These are phyloP conservation scores for Apeira syringaria DNA, from an alignment of 2,888 invertebrate genomes.

Conservation along the genomic window DNA sequence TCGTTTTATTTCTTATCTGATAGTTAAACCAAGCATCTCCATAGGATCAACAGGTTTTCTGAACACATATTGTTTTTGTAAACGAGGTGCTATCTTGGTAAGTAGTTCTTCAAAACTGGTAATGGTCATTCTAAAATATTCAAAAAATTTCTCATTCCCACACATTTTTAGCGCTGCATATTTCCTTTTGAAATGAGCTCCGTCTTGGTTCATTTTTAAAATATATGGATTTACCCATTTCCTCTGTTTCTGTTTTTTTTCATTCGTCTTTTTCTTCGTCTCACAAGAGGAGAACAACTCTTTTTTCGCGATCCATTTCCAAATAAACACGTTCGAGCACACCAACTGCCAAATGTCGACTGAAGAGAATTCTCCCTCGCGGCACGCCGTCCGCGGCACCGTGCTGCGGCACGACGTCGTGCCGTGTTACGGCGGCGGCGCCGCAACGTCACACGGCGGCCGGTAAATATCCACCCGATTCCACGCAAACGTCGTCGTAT, in stretches of 20 bases:
- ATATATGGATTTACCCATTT: conserved; percentile 4
- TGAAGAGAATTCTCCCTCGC: conserved; percentile 2
- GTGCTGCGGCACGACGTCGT: conserved; percentile 10
- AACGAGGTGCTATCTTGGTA: conserved; percentile 25
- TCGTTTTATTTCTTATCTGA: conserved; percentile 22
- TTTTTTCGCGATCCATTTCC: conserved; percentile 24
- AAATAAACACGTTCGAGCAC: conserved; percentile 14
- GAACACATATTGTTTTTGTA: conserved; percentile 29
- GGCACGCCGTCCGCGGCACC: conserved; percentile 8
- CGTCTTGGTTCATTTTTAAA: conserved; percentile 20
- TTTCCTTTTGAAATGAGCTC: conserved; percentile 28
- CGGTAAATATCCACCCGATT: background rate
- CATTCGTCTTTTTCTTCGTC: conserved; percentile 23
- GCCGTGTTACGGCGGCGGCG: conserved; percentile 9
- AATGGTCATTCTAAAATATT: conserved; percentile 25
- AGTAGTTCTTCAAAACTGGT: conserved; percentile 27
- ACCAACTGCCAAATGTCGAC: conserved; percentile 9
- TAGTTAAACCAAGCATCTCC: conserved; percentile 23
- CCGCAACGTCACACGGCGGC: conserved; percentile 3
- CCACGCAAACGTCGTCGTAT: background rate
- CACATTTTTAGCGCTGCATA: conserved; percentile 25
- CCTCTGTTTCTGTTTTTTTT: conserved; percentile 24
- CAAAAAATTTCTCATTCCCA: conserved; percentile 12
- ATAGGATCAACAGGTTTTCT: conserved; percentile 27
- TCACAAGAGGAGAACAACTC: conserved; percentile 21